Evolutionary conservation across 30 jellyfish, hydroid and myxozoan genomes (phyloP).

Genomic region (Chironex yamaguchii): DNA sequence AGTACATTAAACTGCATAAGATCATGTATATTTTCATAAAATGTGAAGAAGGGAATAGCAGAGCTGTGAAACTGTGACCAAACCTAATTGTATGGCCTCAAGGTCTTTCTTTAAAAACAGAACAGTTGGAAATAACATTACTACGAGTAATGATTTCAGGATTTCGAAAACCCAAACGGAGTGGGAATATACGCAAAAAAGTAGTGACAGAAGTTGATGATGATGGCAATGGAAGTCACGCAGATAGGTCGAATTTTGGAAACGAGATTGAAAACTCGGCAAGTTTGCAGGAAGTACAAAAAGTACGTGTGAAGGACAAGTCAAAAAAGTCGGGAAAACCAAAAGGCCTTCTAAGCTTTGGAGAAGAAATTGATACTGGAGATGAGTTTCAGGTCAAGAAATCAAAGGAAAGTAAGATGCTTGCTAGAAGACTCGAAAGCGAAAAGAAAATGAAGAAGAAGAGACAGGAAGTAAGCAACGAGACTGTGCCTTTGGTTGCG

Average conservation of each 20-base stretch:
- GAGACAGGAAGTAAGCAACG: not conserved
- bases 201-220: conserved; percentile 72
- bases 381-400: conserved; percentile 86
- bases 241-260: not conserved
- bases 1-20: too few relatives aligned
- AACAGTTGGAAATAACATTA: not conserved
- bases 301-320: conserved; percentile 7
- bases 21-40: too few relatives aligned
- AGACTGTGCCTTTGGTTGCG: not conserved
- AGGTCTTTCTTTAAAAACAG: too few relatives aligned
- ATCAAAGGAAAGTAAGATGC: conserved; percentile 87
- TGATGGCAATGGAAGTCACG: conserved; percentile 57
- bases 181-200: conserved; percentile 86
- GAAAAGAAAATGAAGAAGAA: conserved; percentile 77
- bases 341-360: conserved; percentile 85
- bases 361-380: conserved; percentile 82
- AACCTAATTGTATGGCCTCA: too few relatives aligned
- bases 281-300: not conserved
- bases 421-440: conserved; percentile 58
- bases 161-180: conserved; percentile 77
- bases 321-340: conserved; percentile 31
- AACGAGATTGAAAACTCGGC: not conserved
- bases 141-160: conserved; percentile 61
- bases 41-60: too few relatives aligned
- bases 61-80: too few relatives aligned